Base-by-base conservation (phyloP, 2,888 invertebrate genomes). In the Cotesia congregata region DNA sequence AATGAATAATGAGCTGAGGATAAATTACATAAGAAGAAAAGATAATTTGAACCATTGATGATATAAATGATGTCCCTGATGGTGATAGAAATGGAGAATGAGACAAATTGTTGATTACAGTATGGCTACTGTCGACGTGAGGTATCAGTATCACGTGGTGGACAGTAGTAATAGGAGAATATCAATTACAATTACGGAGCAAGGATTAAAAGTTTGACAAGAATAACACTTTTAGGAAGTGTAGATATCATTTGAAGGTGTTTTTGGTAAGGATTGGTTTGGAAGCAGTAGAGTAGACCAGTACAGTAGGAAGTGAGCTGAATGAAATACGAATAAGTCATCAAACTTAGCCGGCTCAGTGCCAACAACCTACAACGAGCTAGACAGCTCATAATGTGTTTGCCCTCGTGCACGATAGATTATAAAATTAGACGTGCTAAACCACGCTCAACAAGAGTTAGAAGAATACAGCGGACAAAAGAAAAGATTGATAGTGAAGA, bases 371-470 rank as follows among this genome's bases (percentile, higher is more conserved):
- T 84, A 80, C 69, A 71, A 80, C 67, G 73, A 74, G 79, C 80
- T 81, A 79, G 81, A 82, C 80, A 78, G 81, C 81, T 82, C 86
- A 86, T 84, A 84, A 87, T 85, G 86, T 86, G 85, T 83, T 86
- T 83, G 84, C 84, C 84, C 83, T 84, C 83, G 83, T 84, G 84
- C 82, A 83, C 83, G 81, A 85, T 84, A 85, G 83, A 85, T 83
- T 82, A 82, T 82, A 85, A 86, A 85, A 86, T 87, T 86, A 85
- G 86, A 86, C 82, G 85, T 80, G 82, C 84, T 79, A 83, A 83
- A 80, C 78, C 82, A 74, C 83, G 84, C 77, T 80, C 83, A 50
- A 50, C 50, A 76, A 83, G 82, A 80, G 83, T 82, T 74, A 83
- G 82, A 83, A 83, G 80, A 73, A 78, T 81, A 77, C 79, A 80